phyloP scores from a whole-genome alignment of 1,140 invertebrate genomes.

The Drosophila suzukii region DNA sequence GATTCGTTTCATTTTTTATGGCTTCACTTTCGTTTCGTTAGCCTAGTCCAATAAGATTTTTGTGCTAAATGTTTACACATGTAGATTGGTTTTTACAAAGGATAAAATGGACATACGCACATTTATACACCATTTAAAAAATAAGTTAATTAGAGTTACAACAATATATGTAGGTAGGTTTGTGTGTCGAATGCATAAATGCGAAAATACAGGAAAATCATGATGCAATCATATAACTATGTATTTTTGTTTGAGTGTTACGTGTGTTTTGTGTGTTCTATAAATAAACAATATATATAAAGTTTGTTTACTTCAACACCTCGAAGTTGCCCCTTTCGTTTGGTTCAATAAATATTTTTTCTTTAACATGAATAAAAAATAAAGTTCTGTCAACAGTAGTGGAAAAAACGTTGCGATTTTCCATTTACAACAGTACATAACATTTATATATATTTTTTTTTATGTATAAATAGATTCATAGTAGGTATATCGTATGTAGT shows the following conservation, averaged over 20 bases:
- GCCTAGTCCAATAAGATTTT: conserved; percentile 42
- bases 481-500: conserved; percentile 38
- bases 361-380: conserved; percentile 76
- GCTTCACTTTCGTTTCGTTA: conserved; percentile 35
- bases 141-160: conserved; percentile 72
- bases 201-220: conserved; percentile 71
- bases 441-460: conserved; percentile 59
- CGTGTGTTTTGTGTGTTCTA: conserved; percentile 20
- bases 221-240: conserved; percentile 20
- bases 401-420: conserved; percentile 31
- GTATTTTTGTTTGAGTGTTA: conserved; percentile 19
- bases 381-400: conserved; percentile 60
- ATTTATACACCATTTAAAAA: conserved; percentile 74
- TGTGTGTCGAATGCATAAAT: conserved; percentile 75
- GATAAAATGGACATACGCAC: conserved; percentile 69
- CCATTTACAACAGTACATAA: conserved; percentile 62
- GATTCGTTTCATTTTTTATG: conserved; percentile 32
- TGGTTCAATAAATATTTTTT: conserved; percentile 56
- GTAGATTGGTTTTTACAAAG: conserved; percentile 57
- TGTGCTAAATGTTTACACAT: conserved; percentile 23
- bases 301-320: conserved; percentile 37
- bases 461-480: conserved; percentile 54
- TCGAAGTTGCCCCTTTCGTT: conserved; percentile 21
- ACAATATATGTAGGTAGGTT: conserved; percentile 58
- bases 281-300: conserved; percentile 47